Conservation (phyloP, 2,113 vertebrate species). For the Stomatorhinus ivindoensis region DNA sequence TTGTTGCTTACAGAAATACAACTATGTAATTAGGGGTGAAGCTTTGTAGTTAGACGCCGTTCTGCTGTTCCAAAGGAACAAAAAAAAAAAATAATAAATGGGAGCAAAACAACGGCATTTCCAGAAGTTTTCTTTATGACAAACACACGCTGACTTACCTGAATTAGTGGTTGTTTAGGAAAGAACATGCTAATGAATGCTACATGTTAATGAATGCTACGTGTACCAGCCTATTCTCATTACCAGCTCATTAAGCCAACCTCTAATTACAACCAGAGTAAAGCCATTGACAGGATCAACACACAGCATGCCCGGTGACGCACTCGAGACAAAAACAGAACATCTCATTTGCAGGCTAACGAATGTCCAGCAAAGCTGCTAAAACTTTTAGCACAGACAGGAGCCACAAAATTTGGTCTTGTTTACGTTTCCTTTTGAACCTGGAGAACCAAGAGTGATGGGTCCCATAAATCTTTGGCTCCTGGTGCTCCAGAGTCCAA, state of each 20-base stretch:
- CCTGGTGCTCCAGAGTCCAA: background rate
- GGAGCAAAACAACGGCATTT: background rate
- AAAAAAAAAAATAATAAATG: background rate
- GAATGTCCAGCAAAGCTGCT: background rate
- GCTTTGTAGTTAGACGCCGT: background rate
- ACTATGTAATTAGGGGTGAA: conserved; percentile 1
- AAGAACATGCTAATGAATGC: background rate
- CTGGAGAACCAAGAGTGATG: background rate
- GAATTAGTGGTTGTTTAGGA: background rate
- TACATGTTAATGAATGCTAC: background rate
- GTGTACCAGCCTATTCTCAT: background rate
- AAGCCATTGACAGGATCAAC: background rate
- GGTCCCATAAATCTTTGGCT: background rate
- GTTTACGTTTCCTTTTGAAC: background rate
- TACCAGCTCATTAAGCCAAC: background rate
- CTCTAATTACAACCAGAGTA: background rate
- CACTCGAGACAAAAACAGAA: background rate
- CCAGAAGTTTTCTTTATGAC: background rate
- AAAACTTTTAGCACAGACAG: background rate
- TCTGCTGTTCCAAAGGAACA: background rate
- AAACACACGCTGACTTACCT: background rate
- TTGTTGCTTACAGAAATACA: background rate
- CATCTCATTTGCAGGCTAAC: conserved; percentile 3
- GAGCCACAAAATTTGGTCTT: background rate
- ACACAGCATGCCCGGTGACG: background rate